Conservation (phyloP, 2,113 vertebrate species). For the Phaethornis superciliosus region DNA sequence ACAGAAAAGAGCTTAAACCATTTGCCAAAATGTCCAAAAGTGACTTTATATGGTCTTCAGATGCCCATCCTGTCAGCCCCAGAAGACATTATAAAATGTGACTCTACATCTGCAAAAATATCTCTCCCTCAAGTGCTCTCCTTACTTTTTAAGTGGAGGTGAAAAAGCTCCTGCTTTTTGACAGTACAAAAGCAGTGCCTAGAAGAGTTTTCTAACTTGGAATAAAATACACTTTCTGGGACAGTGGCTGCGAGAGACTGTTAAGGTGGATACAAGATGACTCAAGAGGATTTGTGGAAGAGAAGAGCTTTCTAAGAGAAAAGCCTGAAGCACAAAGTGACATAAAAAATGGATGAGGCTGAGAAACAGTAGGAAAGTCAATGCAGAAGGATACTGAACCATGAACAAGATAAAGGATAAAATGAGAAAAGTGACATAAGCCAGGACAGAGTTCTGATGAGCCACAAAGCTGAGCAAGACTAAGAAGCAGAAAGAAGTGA, state of each 20-base stretch:
- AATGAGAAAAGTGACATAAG: neutral
- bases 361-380: neutral
- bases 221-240: constrained; percentile 28
- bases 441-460: neutral
- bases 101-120: neutral
- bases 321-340: constrained; percentile 16
- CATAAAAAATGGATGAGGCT: constrained; percentile 37
- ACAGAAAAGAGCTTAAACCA: neutral
- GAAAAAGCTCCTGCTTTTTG: constrained; percentile 13
- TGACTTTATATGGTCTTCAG: neutral
- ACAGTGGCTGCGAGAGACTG: neutral
- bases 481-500: neutral
- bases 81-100: neutral
- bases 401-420: neutral
- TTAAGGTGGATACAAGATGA: neutral
- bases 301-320: neutral
- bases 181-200: neutral
- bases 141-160: neutral
- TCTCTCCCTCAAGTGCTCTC: neutral
- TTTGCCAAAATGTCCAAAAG: neutral
- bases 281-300: neutral
- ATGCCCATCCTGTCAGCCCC: neutral
- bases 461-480: neutral
- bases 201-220: constrained; percentile 32
- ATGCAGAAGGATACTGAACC: neutral